These are phyloP conservation scores for Amphiduros pacificus DNA, from an alignment of 2,888 invertebrate species.

Conservation along the genomic window DNA sequence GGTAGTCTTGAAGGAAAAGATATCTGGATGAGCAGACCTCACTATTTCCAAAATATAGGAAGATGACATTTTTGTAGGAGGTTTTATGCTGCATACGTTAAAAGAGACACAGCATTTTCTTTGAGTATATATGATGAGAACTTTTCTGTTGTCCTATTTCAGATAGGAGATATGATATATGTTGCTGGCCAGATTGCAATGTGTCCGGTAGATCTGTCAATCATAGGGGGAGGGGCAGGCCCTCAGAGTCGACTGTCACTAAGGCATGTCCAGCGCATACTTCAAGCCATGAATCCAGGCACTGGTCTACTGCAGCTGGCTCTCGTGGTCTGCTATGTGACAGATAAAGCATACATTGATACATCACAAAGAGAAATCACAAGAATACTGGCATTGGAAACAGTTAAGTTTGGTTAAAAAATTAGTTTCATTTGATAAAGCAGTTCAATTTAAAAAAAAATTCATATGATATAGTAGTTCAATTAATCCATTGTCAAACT, in stretches of 20 bases:
- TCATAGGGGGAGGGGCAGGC: constrained; percentile 75
- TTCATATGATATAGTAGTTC: neutral
- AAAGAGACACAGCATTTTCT: no score
- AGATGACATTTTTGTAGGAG: no score
- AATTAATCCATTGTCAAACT: neutral
- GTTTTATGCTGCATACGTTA: no score
- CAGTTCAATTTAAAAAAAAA: neutral
- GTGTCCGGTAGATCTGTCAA: constrained; percentile 77
- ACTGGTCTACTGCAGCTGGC: constrained; percentile 78
- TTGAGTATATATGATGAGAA: no score
- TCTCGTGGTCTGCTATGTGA: constrained; percentile 86
- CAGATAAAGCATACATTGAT: constrained; percentile 71
- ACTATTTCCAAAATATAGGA: no score
- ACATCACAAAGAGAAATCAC: constrained; percentile 74
- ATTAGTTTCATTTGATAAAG: constrained; percentile 55
- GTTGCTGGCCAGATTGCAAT: constrained; percentile 92
- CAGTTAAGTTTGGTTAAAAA: neutral
- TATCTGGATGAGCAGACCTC: no score
- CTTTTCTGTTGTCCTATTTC: neutral
- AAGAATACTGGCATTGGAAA: constrained; percentile 63
- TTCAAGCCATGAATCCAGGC: constrained; percentile 75
- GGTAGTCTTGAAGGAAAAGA: no score
- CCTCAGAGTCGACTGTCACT: constrained; percentile 79
- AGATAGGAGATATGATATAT: constrained; percentile 62
- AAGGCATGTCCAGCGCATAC: constrained; percentile 79